Evolutionary conservation across 2,888 invertebrate genomes (phyloP), one percentile per base, ranked within the genome.

Genomic region (Cryptosula pallasiana): DNA sequence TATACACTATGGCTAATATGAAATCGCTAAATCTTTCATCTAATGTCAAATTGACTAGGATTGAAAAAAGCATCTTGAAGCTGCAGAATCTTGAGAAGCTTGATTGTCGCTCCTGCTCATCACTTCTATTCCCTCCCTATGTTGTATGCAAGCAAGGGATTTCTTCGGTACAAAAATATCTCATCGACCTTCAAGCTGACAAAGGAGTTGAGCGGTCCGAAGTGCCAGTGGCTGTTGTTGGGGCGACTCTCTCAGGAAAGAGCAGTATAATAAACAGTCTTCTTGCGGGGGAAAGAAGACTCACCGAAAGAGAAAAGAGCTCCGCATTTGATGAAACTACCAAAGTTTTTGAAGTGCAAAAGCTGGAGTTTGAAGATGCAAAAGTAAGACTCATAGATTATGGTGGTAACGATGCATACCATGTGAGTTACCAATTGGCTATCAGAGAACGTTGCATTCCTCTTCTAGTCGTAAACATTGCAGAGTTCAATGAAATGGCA

Each of bases 401-500:
- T 55, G 55, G 55, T n/a, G 55, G 55, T n/a, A 20, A 55, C 23
- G n/a, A 55, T n/a, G 55, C 25, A 3, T 55, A 55, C n/a, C 55
- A 55, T n/a, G 25, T 55, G 55, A 25, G n/a, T 25, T 55, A 55
- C n/a, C 55, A 55, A n/a, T n/a, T 55, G 55, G 55, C 55, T 13
- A 5, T 55, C n/a, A 55, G 25, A n/a, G 55, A 55, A 5, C 55
- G 25, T 25, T 55, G 55, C 55, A 55, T 55, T 55, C 55, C 55
- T 55, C 55, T 55, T 3, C 16, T 55, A 55, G 55, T 55, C 5
- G 55, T 55, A 55, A 55, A 55, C n/a, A 55, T 55, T 20, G n/a
- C 16, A n/a, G n/a, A 55, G 25, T 55, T n/a, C 25, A 3, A 3
- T 5, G 23, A 5, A 3, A n/a, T 13, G 3, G 5, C 3, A 25